Conservation (phyloP, 2,113 vertebrate genomes). For the Nesogale talazaci region DNA sequence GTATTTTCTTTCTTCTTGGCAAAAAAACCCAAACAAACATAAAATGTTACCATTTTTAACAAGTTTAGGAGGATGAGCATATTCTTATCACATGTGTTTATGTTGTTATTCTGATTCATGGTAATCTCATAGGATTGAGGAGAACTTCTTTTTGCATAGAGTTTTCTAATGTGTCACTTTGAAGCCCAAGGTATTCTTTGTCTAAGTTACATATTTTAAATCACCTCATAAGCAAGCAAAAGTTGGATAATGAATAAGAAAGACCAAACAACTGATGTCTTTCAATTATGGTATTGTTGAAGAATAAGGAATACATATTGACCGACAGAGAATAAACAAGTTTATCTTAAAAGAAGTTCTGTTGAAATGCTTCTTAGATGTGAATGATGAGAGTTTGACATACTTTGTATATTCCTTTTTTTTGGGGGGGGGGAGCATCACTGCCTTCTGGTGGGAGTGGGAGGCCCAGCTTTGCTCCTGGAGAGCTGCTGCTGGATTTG, state of each 20-base stretch:
- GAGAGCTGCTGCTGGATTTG: too few relatives aligned
- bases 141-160: background rate
- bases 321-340: background rate
- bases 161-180: background rate
- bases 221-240: too few relatives aligned
- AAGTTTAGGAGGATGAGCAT: too few relatives aligned
- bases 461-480: too few relatives aligned
- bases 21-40: conserved; percentile 40
- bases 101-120: background rate
- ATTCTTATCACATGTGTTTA: background rate
- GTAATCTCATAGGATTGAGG: background rate
- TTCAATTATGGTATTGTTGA: background rate
- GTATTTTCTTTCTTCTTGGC: conserved; percentile 19
- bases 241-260: background rate
- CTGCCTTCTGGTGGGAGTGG: too few relatives aligned
- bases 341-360: background rate
- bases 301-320: background rate
- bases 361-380: background rate
- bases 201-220: too few relatives aligned
- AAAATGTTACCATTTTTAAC: background rate
- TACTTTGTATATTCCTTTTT: background rate
- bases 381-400: background rate
- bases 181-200: background rate
- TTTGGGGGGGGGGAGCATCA: too few relatives aligned
- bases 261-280: background rate